Percentiles rank a stretch among this genome's conserved stretches.
Conservation (phyloP, 2,113 vertebrate genomes). For the Dermatemys mawii region DNA sequence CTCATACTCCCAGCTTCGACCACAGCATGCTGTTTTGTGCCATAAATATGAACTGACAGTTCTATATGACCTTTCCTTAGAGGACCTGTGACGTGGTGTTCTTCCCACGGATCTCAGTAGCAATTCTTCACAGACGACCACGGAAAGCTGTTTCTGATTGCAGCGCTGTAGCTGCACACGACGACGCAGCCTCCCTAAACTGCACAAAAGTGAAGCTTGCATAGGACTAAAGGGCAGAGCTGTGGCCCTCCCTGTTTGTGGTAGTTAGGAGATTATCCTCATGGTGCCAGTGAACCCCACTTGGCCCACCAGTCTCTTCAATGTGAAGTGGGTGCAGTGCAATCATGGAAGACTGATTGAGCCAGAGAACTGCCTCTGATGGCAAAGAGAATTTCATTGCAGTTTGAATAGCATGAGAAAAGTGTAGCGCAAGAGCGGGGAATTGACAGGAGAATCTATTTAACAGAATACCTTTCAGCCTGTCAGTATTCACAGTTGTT, state of each 20-base stretch:
- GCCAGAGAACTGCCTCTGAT: constrained; percentile 14
- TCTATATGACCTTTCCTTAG: constrained; percentile 41
- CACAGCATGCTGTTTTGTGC: constrained; percentile 36
- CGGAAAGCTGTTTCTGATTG: constrained; percentile 51
- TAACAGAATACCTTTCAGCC: background rate
- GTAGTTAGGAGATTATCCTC: constrained; percentile 22
- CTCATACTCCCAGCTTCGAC: background rate
- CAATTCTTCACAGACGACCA: constrained; percentile 56
- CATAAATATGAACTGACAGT: constrained; percentile 38
- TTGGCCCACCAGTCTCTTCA: constrained; percentile 1
- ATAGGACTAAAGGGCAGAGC: background rate
- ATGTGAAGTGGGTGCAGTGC: constrained; percentile 50
- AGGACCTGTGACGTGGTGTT: constrained; percentile 19
- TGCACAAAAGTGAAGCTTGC: background rate
- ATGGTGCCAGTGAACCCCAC: constrained; percentile 30
- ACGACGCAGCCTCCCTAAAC: constrained; percentile 27
- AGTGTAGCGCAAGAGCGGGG: background rate
- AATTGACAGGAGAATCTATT: background rate
- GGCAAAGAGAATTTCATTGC: background rate
- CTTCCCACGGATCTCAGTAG: constrained; percentile 9
- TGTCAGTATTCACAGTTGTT: constrained; percentile 22
- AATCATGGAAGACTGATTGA: constrained; percentile 6
- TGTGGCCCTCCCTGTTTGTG: background rate
- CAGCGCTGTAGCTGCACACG: constrained; percentile 5
- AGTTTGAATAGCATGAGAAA: background rate